These are phyloP conservation scores for Sylvicapra grimmia DNA, from an alignment of 2,113 vertebrate species.

Conservation along the genomic window DNA sequence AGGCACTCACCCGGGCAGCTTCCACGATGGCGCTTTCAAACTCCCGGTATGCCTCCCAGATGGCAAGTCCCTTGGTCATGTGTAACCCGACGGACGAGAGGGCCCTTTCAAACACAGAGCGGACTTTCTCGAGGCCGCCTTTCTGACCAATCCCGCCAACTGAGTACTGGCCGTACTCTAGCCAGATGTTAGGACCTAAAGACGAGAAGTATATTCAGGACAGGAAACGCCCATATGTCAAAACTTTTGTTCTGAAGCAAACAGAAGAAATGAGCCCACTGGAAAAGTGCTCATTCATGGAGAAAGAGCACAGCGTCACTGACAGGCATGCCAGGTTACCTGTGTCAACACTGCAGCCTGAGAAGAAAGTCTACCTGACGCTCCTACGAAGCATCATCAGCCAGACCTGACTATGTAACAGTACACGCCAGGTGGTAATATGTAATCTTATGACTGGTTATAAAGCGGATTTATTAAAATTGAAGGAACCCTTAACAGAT, in stretches of 20 bases:
- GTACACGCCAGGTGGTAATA: not conserved
- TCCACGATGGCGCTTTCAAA: slow-evolving; percentile 94
- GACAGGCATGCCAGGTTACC: not conserved
- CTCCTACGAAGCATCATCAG: rapidly evolving
- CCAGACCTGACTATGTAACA: not conserved
- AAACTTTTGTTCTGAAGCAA: not conserved
- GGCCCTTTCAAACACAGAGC: slow-evolving; percentile 90
- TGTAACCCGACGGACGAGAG: slow-evolving; percentile 93
- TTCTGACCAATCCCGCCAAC: slow-evolving; percentile 94
- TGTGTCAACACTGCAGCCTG: not conserved
- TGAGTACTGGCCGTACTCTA: slow-evolving; percentile 97
- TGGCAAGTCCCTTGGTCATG: slow-evolving; percentile 89
- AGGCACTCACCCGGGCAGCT: slow-evolving; percentile 88
- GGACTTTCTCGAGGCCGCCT: slow-evolving; percentile 91
- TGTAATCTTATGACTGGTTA: not conserved
- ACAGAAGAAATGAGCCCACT: not conserved
- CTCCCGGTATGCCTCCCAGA: slow-evolving; percentile 97
- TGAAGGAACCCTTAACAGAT: not conserved
- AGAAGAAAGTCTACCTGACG: no score
- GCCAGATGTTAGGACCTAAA: slow-evolving; percentile 96
- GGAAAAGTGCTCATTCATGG: not conserved
- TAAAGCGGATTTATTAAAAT: not conserved
- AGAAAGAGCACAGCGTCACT: not conserved
- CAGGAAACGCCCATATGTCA: not conserved
- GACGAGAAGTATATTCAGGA: not conserved